These are phyloP conservation scores for Lepidocyrtinus sp. DNA, from an alignment of 2,888 invertebrate genomes.

Conservation along the genomic window DNA sequence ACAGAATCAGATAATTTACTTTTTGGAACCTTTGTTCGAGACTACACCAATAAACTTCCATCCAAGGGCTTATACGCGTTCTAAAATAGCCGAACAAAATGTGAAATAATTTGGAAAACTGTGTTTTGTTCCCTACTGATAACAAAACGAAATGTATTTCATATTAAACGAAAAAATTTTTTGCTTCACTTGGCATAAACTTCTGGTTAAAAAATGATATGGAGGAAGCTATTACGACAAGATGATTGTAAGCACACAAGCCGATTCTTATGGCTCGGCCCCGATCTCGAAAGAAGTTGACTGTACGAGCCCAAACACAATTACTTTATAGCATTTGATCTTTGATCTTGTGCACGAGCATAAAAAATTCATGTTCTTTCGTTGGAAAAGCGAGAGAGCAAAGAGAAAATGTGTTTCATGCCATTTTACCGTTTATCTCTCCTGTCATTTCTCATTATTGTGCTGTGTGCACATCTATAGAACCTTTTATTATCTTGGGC, in stretches of 20 bases:
- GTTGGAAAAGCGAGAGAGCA: neutral
- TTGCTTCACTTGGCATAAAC: neutral
- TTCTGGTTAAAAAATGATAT: neutral
- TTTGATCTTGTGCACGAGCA: constrained; percentile 36
- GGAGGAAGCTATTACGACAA: neutral
- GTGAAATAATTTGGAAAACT: no score
- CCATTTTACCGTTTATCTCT: constrained; percentile 11
- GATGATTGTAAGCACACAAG: neutral
- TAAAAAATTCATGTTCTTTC: constrained; percentile 2
- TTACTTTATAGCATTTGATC: constrained; percentile 40
- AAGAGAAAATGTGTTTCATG: constrained; percentile 17
- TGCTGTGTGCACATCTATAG: neutral
- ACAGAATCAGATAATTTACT: neutral
- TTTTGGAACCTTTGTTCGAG: neutral
- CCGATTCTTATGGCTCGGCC: no score
- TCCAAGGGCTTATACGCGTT: no score
- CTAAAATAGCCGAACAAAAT: no score
- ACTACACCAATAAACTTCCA: no score
- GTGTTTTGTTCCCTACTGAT: neutral
- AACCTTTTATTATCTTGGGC: constrained; percentile 15
- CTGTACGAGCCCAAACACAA: constrained; percentile 23
- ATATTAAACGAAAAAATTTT: neutral
- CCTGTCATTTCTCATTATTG: neutral
- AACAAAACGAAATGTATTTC: neutral
- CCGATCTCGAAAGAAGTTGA: no score